These are phyloP conservation scores for Ispidina picta DNA, from an alignment of 2,797 vertebrate genomes.

Conservation along the genomic window DNA sequence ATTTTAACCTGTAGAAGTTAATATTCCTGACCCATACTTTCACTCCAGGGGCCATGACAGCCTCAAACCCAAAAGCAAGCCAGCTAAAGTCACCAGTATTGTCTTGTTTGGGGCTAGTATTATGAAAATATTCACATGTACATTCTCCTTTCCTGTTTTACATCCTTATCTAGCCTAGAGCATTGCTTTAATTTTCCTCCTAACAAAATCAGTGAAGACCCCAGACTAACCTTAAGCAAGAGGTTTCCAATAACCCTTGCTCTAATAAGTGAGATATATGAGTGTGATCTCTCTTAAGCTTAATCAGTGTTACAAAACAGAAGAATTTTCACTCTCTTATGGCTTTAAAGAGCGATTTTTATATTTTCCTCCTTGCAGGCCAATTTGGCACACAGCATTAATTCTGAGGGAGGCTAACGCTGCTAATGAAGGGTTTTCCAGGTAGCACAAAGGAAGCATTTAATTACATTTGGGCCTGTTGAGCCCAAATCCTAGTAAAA, in stretches of 20 bases:
- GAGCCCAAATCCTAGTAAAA: slow-evolving; percentile 45
- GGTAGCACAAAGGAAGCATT: slow-evolving; percentile 43
- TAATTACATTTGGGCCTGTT: slow-evolving; percentile 42
- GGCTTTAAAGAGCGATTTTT: not conserved
- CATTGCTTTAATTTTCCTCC: not conserved
- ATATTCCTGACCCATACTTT: not conserved
- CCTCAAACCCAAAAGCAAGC: not conserved
- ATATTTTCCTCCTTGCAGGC: not conserved
- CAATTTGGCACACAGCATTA: not conserved
- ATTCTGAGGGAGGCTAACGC: not conserved
- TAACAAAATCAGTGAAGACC: not conserved
- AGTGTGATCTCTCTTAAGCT: not conserved
- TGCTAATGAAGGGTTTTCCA: slow-evolving; percentile 47
- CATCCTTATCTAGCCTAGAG: not conserved
- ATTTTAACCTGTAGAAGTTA: not conserved
- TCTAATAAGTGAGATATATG: not conserved
- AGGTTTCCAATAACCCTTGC: not conserved
- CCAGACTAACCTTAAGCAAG: not conserved
- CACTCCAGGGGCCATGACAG: not conserved
- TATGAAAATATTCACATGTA: not conserved
- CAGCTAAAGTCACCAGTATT: not conserved
- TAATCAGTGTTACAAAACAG: not conserved
- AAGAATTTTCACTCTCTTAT: not conserved
- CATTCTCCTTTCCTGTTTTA: not conserved
- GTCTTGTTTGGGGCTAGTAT: not conserved